Conservation (phyloP, 2,113 vertebrate species). For the Muntiacus muntjak region DNA sequence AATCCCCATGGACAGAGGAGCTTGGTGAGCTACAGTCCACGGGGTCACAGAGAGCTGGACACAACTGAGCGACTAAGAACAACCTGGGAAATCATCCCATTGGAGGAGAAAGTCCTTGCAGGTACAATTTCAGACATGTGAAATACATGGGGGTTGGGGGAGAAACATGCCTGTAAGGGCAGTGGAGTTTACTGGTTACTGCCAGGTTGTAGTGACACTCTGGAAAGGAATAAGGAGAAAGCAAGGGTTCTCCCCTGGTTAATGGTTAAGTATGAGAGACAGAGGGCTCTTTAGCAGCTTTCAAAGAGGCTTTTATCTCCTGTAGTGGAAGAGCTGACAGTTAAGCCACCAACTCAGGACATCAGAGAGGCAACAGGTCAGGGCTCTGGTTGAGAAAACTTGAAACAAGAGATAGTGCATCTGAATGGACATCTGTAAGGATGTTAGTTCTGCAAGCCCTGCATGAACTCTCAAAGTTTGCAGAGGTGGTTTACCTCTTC, state of each 20-base stretch:
- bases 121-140: neutral
- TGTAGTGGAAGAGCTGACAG: neutral
- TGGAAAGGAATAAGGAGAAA: neutral
- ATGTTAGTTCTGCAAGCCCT: neutral
- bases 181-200: neutral
- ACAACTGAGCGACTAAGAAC: neutral
- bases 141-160: neutral
- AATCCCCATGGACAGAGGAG: neutral
- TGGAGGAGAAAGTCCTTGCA: neutral
- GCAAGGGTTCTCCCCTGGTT: neutral
- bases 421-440: neutral
- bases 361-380: neutral
- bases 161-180: neutral
- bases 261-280: neutral
- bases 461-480: neutral
- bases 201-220: neutral
- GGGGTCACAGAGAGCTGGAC: neutral
- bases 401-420: neutral
- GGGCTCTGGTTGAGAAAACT: neutral
- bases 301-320: neutral
- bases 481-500: neutral
- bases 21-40: neutral
- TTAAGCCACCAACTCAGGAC: neutral
- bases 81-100: neutral
- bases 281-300: conserved; percentile 11